A percentile compares a stretch with the other conserved stretches of the same genome.
phyloP scores from a whole-genome alignment of 2,113 vertebrate genomes.

The Heterotilapia buettikoferi region DNA sequence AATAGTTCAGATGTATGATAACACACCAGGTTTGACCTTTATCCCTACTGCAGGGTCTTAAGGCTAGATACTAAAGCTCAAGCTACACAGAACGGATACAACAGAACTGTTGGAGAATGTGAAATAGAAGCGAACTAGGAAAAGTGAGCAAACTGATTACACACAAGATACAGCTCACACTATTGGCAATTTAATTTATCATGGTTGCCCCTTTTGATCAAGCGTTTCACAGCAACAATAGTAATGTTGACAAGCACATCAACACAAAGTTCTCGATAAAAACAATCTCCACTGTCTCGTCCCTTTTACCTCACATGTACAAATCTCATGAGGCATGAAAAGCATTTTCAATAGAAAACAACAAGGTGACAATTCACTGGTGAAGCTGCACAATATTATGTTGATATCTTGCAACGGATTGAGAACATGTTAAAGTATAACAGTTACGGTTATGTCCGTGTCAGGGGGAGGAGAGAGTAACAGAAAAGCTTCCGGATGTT shows the following conservation, averaged over 20 bases:
- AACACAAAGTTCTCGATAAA: slow-evolving; percentile 60
- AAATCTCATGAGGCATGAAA: slow-evolving; percentile 70
- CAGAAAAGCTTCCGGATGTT: slow-evolving; percentile 9
- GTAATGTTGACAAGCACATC: slow-evolving; percentile 63
- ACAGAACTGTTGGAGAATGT: slow-evolving; percentile 59
- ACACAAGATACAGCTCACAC: slow-evolving; percentile 61
- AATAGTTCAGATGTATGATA: slow-evolving; percentile 79
- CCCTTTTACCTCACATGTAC: slow-evolving; percentile 64
- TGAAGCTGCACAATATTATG: slow-evolving; percentile 74
- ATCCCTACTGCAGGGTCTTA: slow-evolving; percentile 59
- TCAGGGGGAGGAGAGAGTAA: not conserved
- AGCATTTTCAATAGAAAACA: slow-evolving; percentile 42
- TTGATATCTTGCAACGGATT: slow-evolving; percentile 45
- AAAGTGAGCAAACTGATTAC: slow-evolving; percentile 60
- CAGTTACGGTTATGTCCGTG: slow-evolving; percentile 8
- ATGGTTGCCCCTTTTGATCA: slow-evolving; percentile 62
- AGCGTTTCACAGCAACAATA: slow-evolving; percentile 69
- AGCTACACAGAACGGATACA: slow-evolving; percentile 83
- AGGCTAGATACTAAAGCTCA: slow-evolving; percentile 86
- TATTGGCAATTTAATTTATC: slow-evolving; percentile 64
- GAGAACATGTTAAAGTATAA: slow-evolving; percentile 14
- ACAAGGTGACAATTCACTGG: slow-evolving; percentile 67
- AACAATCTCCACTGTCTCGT: slow-evolving; percentile 82
- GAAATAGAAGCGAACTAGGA: slow-evolving; percentile 58
- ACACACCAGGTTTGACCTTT: slow-evolving; percentile 65